These are phyloP conservation scores for Philypnodon macrostomus DNA, from an alignment of 2,797 vertebrate species.

Conservation along the genomic window DNA sequence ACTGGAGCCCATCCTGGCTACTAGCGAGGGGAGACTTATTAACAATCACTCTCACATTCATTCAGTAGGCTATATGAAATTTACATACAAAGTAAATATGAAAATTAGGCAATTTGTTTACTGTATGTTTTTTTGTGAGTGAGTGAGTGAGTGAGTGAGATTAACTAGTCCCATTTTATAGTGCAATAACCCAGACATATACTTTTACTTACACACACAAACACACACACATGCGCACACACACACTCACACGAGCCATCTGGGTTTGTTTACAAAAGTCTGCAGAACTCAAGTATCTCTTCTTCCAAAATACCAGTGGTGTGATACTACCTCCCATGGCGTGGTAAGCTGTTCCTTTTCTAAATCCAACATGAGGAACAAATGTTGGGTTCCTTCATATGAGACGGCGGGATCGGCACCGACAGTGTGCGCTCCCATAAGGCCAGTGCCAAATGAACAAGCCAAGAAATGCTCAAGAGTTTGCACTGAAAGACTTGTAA, in stretches of 20 bases:
- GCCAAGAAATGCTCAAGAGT: constrained; percentile 42
- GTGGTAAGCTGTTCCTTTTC: constrained; percentile 67
- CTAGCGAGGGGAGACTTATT: no score
- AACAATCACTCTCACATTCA: no score
- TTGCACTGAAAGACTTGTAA: constrained; percentile 19
- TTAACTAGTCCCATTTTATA: no score
- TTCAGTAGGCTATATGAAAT: no score
- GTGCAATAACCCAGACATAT: constrained; percentile 39
- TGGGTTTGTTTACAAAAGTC: constrained; percentile 53
- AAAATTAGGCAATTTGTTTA: no score
- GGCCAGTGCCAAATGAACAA: constrained; percentile 46
- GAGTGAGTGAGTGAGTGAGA: no score
- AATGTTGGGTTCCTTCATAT: constrained; percentile 54
- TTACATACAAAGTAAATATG: no score
- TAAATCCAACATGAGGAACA: constrained; percentile 67
- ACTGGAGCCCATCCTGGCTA: no score
- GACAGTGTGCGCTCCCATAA: constrained; percentile 34
- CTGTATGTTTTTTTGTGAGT: no score
- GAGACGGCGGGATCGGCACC: constrained; percentile 43
- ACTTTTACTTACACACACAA: constrained; percentile 37
- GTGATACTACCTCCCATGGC: constrained; percentile 61
- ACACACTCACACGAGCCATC: constrained; percentile 17
- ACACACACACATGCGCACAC: constrained; percentile 14
- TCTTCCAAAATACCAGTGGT: constrained; percentile 53
- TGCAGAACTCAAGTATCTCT: constrained; percentile 44